A percentile compares a stretch with the other conserved stretches of the same genome.
phyloP scores from a whole-genome alignment of 2,797 vertebrate species.

The Leuciscus waleckii region DNA sequence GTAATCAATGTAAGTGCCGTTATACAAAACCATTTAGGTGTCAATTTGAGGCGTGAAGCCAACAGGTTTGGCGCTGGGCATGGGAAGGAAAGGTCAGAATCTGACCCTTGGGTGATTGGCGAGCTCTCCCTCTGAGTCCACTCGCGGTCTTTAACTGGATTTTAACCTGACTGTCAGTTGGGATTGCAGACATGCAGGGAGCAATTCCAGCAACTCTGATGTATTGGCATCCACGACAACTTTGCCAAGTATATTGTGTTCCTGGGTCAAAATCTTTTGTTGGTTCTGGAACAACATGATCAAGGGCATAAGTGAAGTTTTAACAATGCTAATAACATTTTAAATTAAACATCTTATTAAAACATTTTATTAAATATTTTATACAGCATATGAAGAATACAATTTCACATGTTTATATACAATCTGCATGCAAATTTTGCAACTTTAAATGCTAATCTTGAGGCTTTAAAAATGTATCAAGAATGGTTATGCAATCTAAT shows the following conservation, averaged over 20 bases:
- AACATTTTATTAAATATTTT: not conserved
- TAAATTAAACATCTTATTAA: not conserved
- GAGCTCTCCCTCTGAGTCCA: slow-evolving; percentile 18
- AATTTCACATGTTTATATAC: not conserved
- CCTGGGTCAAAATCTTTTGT: not conserved
- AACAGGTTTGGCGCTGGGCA: not conserved
- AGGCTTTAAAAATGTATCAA: not conserved
- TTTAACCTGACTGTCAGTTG: slow-evolving; percentile 26
- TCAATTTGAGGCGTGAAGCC: slow-evolving; percentile 51
- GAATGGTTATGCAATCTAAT: not conserved
- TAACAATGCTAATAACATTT: not conserved
- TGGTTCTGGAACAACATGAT: not conserved
- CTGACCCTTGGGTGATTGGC: not conserved
- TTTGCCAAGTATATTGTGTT: not conserved
- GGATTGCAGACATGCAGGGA: not conserved
- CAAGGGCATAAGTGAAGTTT: not conserved
- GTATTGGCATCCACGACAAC: not conserved
- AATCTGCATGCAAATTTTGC: no score
- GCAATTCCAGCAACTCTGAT: not conserved
- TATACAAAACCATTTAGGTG: slow-evolving; percentile 61
- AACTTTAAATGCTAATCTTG: not conserved
- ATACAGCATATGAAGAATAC: not conserved
- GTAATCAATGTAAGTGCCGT: slow-evolving; percentile 63
- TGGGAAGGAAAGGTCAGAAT: slow-evolving; percentile 19
- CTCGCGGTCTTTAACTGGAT: slow-evolving; percentile 55